Conservation (phyloP, 2,797 vertebrate species). For the Epinephelus awoara region DNA sequence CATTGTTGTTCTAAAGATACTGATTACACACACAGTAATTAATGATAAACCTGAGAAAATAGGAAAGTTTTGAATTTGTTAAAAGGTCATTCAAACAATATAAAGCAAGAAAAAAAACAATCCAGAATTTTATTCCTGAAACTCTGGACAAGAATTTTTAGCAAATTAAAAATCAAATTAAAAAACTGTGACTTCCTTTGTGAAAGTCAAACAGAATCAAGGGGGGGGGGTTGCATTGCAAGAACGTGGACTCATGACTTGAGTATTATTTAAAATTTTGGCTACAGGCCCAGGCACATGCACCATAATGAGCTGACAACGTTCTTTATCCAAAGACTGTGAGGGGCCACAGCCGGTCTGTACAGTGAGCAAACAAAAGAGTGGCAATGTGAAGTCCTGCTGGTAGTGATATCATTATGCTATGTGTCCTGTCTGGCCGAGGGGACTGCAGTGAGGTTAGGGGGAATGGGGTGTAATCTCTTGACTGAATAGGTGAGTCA, state of each 20-base stretch:
- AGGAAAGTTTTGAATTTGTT: too few species aligned
- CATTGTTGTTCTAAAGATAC: not conserved
- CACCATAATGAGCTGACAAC: slow-evolving; percentile 30
- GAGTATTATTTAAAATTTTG: not conserved
- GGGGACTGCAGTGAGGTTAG: slow-evolving; percentile 63
- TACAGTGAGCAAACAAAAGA: slow-evolving; percentile 75
- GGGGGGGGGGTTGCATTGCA: not conserved
- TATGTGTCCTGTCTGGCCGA: slow-evolving; percentile 69
- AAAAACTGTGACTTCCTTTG: not conserved
- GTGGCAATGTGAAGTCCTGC: slow-evolving; percentile 80
- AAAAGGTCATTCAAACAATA: too few species aligned
- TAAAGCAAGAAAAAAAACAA: not conserved
- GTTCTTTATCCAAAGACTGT: slow-evolving; percentile 24
- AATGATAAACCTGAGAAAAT: too few species aligned
- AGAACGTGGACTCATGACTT: not conserved
- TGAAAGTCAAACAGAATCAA: not conserved
- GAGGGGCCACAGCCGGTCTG: slow-evolving; percentile 34
- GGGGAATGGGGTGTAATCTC: slow-evolving; percentile 60
- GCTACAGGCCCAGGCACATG: not conserved
- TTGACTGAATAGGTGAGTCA: slow-evolving; percentile 46
- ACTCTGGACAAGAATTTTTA: not conserved
- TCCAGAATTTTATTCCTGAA: not conserved
- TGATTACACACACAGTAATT: not conserved
- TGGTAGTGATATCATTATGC: slow-evolving; percentile 86
- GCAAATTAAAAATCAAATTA: not conserved